Percentiles rank a stretch among this genome's conserved stretches.
Conservation (phyloP, 2,888 invertebrate genomes). For the Eucera pruinosa region DNA sequence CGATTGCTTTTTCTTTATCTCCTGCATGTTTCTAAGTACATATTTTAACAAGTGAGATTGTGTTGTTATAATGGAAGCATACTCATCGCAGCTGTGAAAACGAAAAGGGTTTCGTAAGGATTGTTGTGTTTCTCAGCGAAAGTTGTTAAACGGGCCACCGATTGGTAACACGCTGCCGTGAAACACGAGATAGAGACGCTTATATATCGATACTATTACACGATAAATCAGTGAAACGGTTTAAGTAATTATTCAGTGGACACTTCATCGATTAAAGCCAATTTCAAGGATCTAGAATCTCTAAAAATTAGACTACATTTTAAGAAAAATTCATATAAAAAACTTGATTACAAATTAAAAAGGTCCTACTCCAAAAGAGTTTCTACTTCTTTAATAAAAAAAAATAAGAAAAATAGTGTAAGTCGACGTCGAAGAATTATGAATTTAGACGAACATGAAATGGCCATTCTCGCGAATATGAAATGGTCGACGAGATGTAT, state of each 20-base stretch:
- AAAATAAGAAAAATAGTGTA: background rate
- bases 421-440: background rate
- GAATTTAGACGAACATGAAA: background rate
- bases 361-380: background rate
- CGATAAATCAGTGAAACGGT: constrained; percentile 25
- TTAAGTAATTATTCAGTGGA: background rate
- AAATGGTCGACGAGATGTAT: constrained; percentile 1
- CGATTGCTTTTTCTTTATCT: too few species aligned
- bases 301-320: too few species aligned
- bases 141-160: constrained; percentile 45
- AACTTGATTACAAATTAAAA: too few species aligned
- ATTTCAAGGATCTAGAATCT: background rate
- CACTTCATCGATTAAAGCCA: background rate
- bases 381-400: background rate
- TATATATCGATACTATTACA: constrained; percentile 23
- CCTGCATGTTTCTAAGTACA: too few species aligned
- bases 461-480: background rate
- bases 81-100: background rate
- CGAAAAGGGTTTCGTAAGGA: constrained; percentile 37
- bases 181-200: constrained; percentile 31
- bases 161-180: constrained; percentile 24
- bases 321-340: too few species aligned
- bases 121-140: constrained; percentile 39
- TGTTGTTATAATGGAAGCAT: background rate
- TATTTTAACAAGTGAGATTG: too few species aligned